phyloP scores from a whole-genome alignment of 2,888 invertebrate genomes.

The Spodoptera littoralis region DNA sequence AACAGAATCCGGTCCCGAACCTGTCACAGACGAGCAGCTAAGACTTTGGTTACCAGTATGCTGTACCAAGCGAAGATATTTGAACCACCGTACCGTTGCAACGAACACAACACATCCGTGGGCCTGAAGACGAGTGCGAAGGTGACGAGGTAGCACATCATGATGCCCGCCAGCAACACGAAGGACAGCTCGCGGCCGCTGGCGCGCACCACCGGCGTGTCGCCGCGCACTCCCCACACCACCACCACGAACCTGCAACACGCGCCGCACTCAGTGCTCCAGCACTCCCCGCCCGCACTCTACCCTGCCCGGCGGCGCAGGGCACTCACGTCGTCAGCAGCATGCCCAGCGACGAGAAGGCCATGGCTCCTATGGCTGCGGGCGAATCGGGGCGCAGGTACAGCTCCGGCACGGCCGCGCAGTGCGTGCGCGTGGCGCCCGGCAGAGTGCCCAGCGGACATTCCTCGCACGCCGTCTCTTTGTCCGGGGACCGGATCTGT shows the following conservation, averaged over 20 bases:
- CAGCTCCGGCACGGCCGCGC: constrained; percentile 93
- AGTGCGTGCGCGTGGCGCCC: constrained; percentile 91
- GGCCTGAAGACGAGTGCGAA: constrained; percentile 96
- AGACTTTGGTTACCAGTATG: background rate
- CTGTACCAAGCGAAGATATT: background rate
- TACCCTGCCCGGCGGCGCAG: background rate
- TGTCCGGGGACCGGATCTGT: constrained; percentile 93
- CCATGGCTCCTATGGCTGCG: constrained; percentile 97
- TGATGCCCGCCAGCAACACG: constrained; percentile 95
- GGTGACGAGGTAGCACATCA: constrained; percentile 97
- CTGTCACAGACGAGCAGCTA: constrained; percentile 73
- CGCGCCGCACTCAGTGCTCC: background rate
- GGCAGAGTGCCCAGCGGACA: constrained; percentile 96
- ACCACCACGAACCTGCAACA: constrained; percentile 89
- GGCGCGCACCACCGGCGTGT: constrained; percentile 98
- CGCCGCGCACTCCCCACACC: constrained; percentile 94
- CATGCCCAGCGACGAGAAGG: constrained; percentile 95
- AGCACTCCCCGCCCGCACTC: background rate
- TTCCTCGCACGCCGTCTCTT: constrained; percentile 94
- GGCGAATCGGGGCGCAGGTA: constrained; percentile 94
- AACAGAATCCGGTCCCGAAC: constrained; percentile 96
- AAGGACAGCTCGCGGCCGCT: constrained; percentile 97
- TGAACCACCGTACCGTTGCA: constrained; percentile 91
- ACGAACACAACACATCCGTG: constrained; percentile 95
- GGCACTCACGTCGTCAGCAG: constrained; percentile 90